A percentile compares a stretch with the other conserved stretches of the same genome.
Evolutionary conservation across 1,140 invertebrate species (phyloP).

Genomic region (Drosophila kurseongensis): DNA sequence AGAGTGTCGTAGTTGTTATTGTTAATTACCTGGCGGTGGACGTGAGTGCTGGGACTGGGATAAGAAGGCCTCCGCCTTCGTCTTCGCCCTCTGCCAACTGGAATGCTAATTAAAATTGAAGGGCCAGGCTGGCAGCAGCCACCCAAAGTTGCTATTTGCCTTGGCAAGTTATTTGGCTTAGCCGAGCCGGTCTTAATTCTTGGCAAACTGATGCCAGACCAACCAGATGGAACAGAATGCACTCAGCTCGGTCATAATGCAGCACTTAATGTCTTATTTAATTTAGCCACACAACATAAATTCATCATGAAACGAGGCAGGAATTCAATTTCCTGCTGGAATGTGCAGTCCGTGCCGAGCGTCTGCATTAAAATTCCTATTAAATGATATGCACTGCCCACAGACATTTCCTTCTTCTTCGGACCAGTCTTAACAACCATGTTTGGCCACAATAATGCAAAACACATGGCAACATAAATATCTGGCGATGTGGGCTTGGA

Average conservation of each 20-base stretch:
- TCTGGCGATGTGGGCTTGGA: neutral
- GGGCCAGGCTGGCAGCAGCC: constrained; percentile 6
- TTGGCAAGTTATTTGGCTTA: constrained; percentile 33
- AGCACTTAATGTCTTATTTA: constrained; percentile 57
- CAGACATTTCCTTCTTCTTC: constrained; percentile 11
- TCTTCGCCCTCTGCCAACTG: neutral
- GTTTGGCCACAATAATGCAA: constrained; percentile 37
- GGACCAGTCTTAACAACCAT: constrained; percentile 6
- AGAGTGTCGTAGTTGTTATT: constrained; percentile 58
- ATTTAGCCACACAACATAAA: constrained; percentile 54
- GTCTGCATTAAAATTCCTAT: constrained; percentile 59
- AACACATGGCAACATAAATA: constrained; percentile 37
- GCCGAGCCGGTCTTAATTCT: constrained; percentile 9
- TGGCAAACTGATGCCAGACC: constrained; percentile 17
- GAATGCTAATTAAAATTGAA: constrained; percentile 53
- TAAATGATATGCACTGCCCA: constrained; percentile 42
- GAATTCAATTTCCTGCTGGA: constrained; percentile 58
- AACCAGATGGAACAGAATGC: constrained; percentile 32
- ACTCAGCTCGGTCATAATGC: constrained; percentile 30
- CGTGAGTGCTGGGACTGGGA: constrained; percentile 19
- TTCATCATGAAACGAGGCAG: constrained; percentile 49
- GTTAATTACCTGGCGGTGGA: constrained; percentile 57
- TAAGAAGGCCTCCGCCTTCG: constrained; percentile 5
- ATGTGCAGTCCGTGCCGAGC: constrained; percentile 8
- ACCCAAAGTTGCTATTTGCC: constrained; percentile 5